Evolutionary conservation across 2,888 invertebrate genomes (phyloP).

Genomic region (Ernsta delagoae): DNA sequence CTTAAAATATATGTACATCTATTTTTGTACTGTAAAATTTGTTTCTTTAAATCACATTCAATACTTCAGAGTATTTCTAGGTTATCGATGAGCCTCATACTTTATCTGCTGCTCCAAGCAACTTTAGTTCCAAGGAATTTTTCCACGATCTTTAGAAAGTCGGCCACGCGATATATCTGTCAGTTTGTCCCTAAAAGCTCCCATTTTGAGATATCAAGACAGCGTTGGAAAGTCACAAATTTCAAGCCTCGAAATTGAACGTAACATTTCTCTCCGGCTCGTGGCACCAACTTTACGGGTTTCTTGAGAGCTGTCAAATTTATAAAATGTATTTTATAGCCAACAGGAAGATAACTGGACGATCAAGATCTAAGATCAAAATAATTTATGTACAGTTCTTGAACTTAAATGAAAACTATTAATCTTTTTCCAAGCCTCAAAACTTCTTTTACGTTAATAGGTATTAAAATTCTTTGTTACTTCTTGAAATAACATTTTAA

Average conservation of each 20-base stretch:
- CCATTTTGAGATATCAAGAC: constrained; percentile 27
- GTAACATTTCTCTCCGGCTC: constrained; percentile 12
- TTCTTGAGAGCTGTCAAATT: constrained; percentile 8
- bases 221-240: constrained; percentile 26
- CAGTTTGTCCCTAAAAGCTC: constrained; percentile 25
- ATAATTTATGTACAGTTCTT: no score
- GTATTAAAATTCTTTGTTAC: no score
- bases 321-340: not conserved
- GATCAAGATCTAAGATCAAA: no score
- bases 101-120: not conserved
- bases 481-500: no score
- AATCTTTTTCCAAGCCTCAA: no score
- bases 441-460: no score
- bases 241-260: constrained; percentile 29
- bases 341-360: not conserved
- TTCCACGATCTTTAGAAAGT: constrained; percentile 1
- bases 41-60: not conserved
- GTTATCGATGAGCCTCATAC: not conserved
- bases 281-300: constrained; percentile 5
- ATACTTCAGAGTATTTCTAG: not conserved
- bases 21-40: no score
- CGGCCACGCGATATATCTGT: constrained; percentile 24
- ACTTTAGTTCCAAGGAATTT: not conserved
- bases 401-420: no score
- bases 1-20: no score